phyloP scores from a whole-genome alignment of 2,797 vertebrate genomes.

The Selene dorsalis region DNA sequence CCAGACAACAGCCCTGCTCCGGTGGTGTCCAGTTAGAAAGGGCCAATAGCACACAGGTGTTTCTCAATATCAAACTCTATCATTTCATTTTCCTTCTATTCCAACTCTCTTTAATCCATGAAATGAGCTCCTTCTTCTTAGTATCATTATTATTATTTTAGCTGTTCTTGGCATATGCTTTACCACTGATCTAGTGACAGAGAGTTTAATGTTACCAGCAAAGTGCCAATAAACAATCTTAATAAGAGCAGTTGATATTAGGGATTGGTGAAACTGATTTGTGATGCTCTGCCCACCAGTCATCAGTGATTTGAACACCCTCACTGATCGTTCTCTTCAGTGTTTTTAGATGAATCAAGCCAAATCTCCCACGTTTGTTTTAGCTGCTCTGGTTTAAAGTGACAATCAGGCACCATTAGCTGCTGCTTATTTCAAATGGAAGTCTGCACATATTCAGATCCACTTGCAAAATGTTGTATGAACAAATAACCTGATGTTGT shows the following conservation, averaged over 20 bases:
- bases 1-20: conserved; percentile 32
- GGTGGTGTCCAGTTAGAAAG: neutral
- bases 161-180: neutral
- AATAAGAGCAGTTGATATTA: conserved; percentile 10
- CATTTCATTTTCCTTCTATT: neutral
- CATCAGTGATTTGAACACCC: neutral
- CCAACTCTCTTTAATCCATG: neutral
- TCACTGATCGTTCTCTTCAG: neutral
- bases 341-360: neutral
- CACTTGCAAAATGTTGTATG: neutral
- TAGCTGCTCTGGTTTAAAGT: neutral
- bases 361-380: neutral
- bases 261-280: neutral
- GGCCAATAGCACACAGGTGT: conserved; percentile 19
- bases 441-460: neutral
- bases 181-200: conserved; percentile 7
- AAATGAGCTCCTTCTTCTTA: neutral
- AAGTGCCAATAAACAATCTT: conserved; percentile 4
- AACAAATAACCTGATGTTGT: neutral
- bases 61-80: conserved; percentile 31
- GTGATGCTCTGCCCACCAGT: neutral
- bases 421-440: neutral
- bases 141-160: no score
- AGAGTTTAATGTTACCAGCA: neutral
- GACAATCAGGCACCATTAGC: neutral